Evolutionary conservation across 2,888 invertebrate genomes (phyloP), one percentile per base, ranked within the genome.

Genomic region (Pseudolycoriella hygida): DNA sequence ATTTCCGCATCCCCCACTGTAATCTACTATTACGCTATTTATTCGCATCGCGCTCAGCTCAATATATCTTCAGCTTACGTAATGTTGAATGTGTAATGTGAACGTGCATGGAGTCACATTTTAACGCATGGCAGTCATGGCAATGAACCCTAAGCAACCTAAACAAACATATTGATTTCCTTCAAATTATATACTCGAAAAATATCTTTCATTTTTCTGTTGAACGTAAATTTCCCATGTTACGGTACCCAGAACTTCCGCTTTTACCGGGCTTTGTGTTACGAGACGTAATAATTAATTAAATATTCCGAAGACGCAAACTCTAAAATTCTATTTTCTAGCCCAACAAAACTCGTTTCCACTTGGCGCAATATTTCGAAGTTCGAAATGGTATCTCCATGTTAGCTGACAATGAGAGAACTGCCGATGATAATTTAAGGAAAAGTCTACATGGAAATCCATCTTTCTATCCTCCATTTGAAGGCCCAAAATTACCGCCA

Each of bases 381-480:
- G 70, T 71, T 53, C 66, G 71, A 46, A 70, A 70, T 48, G 74
- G 73, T 14, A 69, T 77, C 31, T 70, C 70, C 49, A 73, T 77
- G 56, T 65, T 81, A 39, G 68, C 72, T 0, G 78, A 80, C 50
- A 72, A 72, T 46, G 66, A 69, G 4, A 72, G 72, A 44, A 71
- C 76, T 1, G 71, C 74, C 17, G 68, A 75, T 48, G 73, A 76
- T 48, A 74, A 76, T 41, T 70, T 71, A 1, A 56, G 68, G 41
- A 14, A 37, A 39, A 18, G 20, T 20, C 14, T 43, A 2, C 12
- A 42, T 32, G 67, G 68, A 49, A 64, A 67, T 8, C 56, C 64
- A 1, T 81, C 83, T 1, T 59, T 81, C 42, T 86, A 83, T 63
- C 77, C 81, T 2, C 71, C 80, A 14, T 83, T 82, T 51, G 79